phyloP scores from a whole-genome alignment of 2,113 vertebrate genomes.

The Ameiurus melas region DNA sequence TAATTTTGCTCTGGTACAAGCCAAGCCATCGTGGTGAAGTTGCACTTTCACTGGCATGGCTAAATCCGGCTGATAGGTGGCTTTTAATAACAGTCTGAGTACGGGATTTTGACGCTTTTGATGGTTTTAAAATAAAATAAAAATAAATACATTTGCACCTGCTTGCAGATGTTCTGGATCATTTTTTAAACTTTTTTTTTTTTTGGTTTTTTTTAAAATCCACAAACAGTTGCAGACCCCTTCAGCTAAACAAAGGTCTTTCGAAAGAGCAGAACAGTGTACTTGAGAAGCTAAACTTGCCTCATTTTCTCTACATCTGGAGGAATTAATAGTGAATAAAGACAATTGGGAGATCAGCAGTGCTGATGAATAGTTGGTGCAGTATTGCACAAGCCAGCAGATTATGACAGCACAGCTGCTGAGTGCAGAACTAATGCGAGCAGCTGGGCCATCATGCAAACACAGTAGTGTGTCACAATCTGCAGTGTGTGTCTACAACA shows the following conservation, averaged over 20 bases:
- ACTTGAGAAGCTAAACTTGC: not conserved
- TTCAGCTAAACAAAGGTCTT: constrained; percentile 12
- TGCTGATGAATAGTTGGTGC: constrained; percentile 38
- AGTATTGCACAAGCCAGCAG: constrained; percentile 43
- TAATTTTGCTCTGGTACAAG: constrained; percentile 17
- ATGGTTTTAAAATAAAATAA: constrained; percentile 2
- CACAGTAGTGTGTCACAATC: constrained; percentile 25
- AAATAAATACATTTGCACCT: not conserved
- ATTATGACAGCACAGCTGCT: constrained; percentile 49
- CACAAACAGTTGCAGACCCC: not conserved
- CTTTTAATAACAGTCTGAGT: constrained; percentile 36
- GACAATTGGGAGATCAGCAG: constrained; percentile 14
- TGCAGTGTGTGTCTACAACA: not conserved
- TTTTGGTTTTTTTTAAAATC: not conserved
- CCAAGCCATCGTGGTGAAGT: constrained; percentile 30
- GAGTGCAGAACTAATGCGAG: constrained; percentile 23
- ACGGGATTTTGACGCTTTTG: not conserved
- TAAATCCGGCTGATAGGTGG: constrained; percentile 26
- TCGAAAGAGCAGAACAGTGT: not conserved
- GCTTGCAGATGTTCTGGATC: constrained; percentile 1
- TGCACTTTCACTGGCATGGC: constrained; percentile 34
- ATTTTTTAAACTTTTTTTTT: not conserved
- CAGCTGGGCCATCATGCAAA: constrained; percentile 41
- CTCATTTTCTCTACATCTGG: not conserved
- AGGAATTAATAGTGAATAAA: constrained; percentile 32